Percentiles rank a stretch among this genome's conserved stretches.
phyloP scores from a whole-genome alignment of 2,888 invertebrate genomes.

The Hypsopygia costalis region DNA sequence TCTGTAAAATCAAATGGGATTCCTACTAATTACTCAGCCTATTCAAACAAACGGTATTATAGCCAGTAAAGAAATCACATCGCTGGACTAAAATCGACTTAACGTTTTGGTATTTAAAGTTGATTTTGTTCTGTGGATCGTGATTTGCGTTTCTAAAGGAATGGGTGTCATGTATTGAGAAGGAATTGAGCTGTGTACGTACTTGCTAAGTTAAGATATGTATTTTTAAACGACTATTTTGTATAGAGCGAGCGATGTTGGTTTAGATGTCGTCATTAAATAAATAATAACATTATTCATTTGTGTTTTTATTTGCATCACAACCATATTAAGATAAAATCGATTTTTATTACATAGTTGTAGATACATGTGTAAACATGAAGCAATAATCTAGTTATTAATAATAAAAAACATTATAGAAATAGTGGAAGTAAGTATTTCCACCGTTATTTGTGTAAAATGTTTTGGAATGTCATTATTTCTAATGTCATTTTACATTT shows the following conservation, averaged over 20 bases:
- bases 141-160: background rate
- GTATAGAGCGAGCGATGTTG: slow-evolving; percentile 51
- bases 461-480: no score
- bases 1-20: background rate
- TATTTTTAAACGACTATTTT: slow-evolving; percentile 54
- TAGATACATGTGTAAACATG: no score
- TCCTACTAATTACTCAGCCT: background rate
- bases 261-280: slow-evolving; percentile 53
- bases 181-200: slow-evolving; percentile 20
- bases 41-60: background rate
- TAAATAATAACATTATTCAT: slow-evolving; percentile 30
- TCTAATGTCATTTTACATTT: no score
- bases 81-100: background rate
- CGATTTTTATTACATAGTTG: no score
- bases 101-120: background rate
- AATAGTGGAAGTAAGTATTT: no score
- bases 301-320: slow-evolving; percentile 28
- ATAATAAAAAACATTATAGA: no score
- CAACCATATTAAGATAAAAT: slow-evolving; percentile 6
- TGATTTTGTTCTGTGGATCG: background rate
- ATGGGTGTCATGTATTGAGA: background rate
- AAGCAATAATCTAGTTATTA: no score
- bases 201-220: slow-evolving; percentile 14
- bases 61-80: background rate
- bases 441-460: no score